phyloP scores from a whole-genome alignment of 2,113 vertebrate genomes.

The Genyomyrus donnyi region DNA sequence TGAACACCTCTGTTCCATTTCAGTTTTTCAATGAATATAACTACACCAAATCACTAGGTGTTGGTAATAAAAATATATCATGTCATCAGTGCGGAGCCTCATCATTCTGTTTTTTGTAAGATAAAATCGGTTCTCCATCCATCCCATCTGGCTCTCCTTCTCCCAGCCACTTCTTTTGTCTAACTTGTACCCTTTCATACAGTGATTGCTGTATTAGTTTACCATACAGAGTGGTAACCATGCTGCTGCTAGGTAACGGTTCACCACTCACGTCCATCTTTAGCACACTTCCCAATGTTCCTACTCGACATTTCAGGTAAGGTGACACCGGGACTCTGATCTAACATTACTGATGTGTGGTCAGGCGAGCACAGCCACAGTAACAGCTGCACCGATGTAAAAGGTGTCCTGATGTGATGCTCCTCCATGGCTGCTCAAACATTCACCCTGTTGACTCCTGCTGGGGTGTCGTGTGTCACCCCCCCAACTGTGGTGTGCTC shows the following conservation, averaged over 20 bases:
- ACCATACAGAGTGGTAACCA: neutral
- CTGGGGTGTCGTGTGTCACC: neutral
- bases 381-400: neutral
- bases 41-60: neutral
- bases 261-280: neutral
- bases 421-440: neutral
- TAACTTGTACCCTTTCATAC: neutral
- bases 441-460: neutral
- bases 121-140: neutral
- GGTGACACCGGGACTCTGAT: neutral
- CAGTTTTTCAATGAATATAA: neutral
- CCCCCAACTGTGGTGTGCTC: neutral
- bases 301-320: neutral
- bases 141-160: neutral
- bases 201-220: neutral
- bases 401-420: neutral
- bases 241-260: slow-evolving; percentile 13
- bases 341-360: neutral
- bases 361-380: neutral
- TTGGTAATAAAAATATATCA: neutral
- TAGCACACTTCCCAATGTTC: neutral
- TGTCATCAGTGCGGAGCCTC: neutral
- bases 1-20: neutral
- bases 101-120: neutral
- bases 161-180: neutral